A percentile compares a stretch with the other conserved stretches of the same genome.
These are phyloP conservation scores for Plectus sambesii DNA, from an alignment of 1,140 invertebrate species.

Conservation along the genomic window DNA sequence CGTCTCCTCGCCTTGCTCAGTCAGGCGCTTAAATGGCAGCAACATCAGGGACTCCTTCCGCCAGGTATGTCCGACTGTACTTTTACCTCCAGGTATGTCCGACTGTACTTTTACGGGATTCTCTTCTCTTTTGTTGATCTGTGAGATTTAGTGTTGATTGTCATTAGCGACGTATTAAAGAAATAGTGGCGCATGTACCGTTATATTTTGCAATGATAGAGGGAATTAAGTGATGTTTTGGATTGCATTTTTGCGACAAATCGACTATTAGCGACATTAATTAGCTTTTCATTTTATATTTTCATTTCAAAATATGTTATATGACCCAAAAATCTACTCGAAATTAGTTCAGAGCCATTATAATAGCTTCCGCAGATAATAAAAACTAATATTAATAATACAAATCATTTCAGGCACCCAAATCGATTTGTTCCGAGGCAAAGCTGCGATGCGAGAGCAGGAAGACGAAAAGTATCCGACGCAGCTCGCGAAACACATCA, in stretches of 20 bases:
- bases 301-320: too few relatives aligned
- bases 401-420: constrained; percentile 71
- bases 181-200: background rate
- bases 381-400: background rate
- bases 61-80: constrained; percentile 71
- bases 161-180: too few relatives aligned
- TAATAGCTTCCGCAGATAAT: background rate
- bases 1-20: constrained; percentile 80
- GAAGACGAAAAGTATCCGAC: constrained; percentile 97
- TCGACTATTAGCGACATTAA: too few relatives aligned
- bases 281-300: too few relatives aligned
- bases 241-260: too few relatives aligned
- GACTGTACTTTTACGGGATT: too few relatives aligned
- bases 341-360: too few relatives aligned
- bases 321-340: too few relatives aligned
- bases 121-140: too few relatives aligned
- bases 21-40: constrained; percentile 98
- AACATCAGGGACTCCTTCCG: constrained; percentile 91
- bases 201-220: constrained; percentile 9
- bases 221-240: too few relatives aligned
- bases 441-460: constrained; percentile 92
- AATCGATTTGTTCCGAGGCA: constrained; percentile 97
- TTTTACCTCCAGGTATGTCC: constrained; percentile 68
- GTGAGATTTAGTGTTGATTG: too few relatives aligned
- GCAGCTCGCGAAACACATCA: constrained; percentile 46